These are phyloP conservation scores for Xylocampa areola DNA, from an alignment of 2,888 invertebrate species.

Conservation along the genomic window DNA sequence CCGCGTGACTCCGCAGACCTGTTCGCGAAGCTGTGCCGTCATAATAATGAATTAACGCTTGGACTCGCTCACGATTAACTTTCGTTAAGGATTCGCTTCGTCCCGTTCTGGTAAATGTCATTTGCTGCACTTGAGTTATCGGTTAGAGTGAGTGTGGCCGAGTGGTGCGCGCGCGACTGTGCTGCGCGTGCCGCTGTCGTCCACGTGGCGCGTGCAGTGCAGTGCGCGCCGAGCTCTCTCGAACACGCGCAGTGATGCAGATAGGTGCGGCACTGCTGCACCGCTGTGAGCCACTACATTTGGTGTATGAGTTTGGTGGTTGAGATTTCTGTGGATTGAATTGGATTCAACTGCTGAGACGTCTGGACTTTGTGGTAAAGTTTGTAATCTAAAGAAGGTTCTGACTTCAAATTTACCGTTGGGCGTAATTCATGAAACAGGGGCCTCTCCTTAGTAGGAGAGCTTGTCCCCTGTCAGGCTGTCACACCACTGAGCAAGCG, in stretches of 20 bases:
- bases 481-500: neutral
- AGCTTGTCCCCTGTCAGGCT: neutral
- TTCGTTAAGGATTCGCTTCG: slow-evolving; percentile 43
- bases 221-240: neutral
- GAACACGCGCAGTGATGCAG: neutral
- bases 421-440: neutral
- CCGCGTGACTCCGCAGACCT: slow-evolving; percentile 33
- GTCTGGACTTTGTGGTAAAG: neutral
- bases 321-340: neutral
- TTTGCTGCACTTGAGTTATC: slow-evolving; percentile 25
- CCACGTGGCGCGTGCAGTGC: neutral
- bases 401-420: neutral
- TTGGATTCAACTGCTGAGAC: neutral
- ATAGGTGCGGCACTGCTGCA: too few species aligned
- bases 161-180: slow-evolving; percentile 14
- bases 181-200: neutral
- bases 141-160: slow-evolving; percentile 19
- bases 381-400: neutral
- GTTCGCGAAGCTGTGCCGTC: slow-evolving; percentile 20
- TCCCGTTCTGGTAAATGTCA: slow-evolving; percentile 48
- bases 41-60: slow-evolving; percentile 50
- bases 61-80: slow-evolving; percentile 20
- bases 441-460: neutral
- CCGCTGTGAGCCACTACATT: neutral
- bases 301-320: neutral